Base-by-base conservation (phyloP, 2,888 invertebrate genomes). In the Eupithecia dodoneata region DNA sequence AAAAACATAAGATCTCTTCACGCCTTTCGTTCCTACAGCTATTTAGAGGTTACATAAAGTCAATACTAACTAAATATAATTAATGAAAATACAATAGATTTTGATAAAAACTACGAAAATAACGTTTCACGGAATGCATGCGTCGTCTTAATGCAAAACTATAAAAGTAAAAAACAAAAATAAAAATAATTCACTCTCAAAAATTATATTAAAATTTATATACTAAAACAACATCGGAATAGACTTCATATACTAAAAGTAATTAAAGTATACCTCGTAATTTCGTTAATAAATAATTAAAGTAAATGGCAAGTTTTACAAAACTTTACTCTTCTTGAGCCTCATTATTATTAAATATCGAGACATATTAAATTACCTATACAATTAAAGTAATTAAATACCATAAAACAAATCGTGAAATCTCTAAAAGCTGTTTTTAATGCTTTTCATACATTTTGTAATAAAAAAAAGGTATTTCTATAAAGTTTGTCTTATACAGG, bases 241-340 rank as follows among this genome's bases (percentile, higher is more conserved):
- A 74, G 55, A 67, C 10, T 49, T 49, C 42, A 13, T 70, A 47
- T 71, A 69, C 59, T 65, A 71, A 73, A 75, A 71, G 55, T 73
- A 73, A 59, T 49, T 75, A 66, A 49, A 75, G 47, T 65, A 73
- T 77, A 75, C 74, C 75, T 75, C 71, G 67, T 73, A 67, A 41
- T 75, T 72, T 72, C 65, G 6, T 47, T 71, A 47, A 45, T 41
- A 41, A 55, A 15, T 49, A 63, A 66, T 7, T 9, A 65, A 49
- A 65, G 18, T 30, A 74, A 72, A 76, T 76, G 75, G 75, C 75
- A 76, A 72, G 73, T 66, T 66, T 67, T 47, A 70, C 10, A 47
- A 70, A 47, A 18, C 18, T 47, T 47, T 49, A 15, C 66, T 41
- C 5, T 69, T 47, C 7, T 2, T 70, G 70, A 70, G 70, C 70